phyloP scores from a whole-genome alignment of 2,797 vertebrate species.

The Cossypha heuglini region DNA sequence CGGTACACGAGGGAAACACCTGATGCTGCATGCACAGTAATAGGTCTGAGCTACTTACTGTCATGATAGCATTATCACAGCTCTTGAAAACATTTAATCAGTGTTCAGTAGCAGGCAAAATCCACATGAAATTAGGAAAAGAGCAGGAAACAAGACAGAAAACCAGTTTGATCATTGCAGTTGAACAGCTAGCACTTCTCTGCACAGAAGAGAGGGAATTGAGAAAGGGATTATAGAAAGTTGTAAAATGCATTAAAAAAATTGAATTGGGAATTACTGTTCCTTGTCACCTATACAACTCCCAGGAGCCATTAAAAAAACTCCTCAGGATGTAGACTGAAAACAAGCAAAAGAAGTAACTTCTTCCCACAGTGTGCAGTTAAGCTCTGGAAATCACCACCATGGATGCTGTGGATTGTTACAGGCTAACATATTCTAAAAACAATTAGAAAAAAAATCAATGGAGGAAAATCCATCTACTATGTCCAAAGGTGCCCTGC shows the following conservation, averaged over 20 bases:
- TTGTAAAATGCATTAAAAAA: neutral
- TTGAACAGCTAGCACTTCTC: neutral
- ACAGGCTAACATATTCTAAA: neutral
- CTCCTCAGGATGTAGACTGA: neutral
- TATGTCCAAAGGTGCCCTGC: neutral
- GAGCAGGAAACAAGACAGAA: neutral
- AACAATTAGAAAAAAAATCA: neutral
- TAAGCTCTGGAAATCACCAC: neutral
- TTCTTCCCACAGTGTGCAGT: neutral
- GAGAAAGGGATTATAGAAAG: neutral
- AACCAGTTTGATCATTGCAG: neutral
- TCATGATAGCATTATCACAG: neutral
- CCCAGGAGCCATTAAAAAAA: neutral
- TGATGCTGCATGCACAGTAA: neutral
- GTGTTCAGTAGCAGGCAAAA: neutral
- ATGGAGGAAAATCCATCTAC: neutral
- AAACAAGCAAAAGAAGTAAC: neutral
- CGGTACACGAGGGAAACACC: neutral
- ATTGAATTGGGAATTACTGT: neutral
- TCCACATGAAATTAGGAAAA: neutral
- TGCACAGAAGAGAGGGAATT: neutral
- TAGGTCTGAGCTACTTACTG: neutral
- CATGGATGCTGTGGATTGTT: neutral
- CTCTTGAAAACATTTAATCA: neutral
- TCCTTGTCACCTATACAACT: neutral